Percentiles rank a stretch among this genome's conserved stretches.
These are phyloP conservation scores for Nysson spinosus DNA, from an alignment of 2,888 invertebrate species.

Conservation along the genomic window DNA sequence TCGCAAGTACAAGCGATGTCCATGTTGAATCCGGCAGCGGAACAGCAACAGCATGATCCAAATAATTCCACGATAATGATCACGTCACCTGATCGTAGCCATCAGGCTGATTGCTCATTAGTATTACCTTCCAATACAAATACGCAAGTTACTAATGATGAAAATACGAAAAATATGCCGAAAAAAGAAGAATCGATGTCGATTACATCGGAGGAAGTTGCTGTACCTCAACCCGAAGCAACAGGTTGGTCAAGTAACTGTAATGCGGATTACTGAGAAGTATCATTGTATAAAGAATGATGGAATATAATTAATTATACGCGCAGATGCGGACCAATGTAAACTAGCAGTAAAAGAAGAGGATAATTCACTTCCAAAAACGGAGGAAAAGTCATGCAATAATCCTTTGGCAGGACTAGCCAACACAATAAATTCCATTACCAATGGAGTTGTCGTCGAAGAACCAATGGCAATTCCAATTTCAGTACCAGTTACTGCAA, in stretches of 20 bases:
- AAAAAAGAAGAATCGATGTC: slow-evolving; percentile 64
- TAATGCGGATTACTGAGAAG: too few species aligned
- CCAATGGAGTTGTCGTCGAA: slow-evolving; percentile 70
- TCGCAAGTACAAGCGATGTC: slow-evolving; percentile 70
- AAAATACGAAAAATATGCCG: slow-evolving; percentile 42
- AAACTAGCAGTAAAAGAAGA: slow-evolving; percentile 68
- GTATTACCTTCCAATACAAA: slow-evolving; percentile 64
- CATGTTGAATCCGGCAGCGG: slow-evolving; percentile 63
- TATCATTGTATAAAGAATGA: neutral
- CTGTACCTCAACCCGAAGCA: slow-evolving; percentile 41
- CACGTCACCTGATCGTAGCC: slow-evolving; percentile 61
- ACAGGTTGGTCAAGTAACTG: too few species aligned
- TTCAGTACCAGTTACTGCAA: slow-evolving; percentile 62
- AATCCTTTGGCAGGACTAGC: slow-evolving; percentile 74
- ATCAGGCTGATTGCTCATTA: slow-evolving; percentile 65
- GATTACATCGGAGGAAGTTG: slow-evolving; percentile 48
- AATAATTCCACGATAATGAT: slow-evolving; percentile 54
- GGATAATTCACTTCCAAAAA: slow-evolving; percentile 61
- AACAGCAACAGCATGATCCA: slow-evolving; percentile 60
- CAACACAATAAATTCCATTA: slow-evolving; percentile 73
- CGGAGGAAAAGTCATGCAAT: slow-evolving; percentile 73
- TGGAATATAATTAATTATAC: neutral
- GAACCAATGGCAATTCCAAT: slow-evolving; percentile 53
- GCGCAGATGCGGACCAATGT: slow-evolving; percentile 61
- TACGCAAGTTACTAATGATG: slow-evolving; percentile 51